Evolutionary conservation across 2,888 invertebrate genomes (phyloP).

Genomic region (Rhyacophila evoluta): DNA sequence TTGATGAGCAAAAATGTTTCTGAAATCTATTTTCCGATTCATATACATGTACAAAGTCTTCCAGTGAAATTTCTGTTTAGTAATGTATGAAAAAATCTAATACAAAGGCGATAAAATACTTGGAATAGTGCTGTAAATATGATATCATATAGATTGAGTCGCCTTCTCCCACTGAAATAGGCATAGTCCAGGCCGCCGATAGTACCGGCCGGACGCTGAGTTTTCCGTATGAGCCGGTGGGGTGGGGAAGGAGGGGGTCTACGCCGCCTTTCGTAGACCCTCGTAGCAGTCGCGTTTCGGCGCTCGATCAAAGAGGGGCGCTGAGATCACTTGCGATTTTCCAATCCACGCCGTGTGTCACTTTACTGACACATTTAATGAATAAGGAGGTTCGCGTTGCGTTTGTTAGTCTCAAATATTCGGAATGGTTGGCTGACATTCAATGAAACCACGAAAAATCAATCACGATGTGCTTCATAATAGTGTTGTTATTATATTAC

Average conservation of each 20-base stretch:
- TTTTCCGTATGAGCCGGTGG: background rate
- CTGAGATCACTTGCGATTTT: background rate
- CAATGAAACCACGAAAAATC: background rate
- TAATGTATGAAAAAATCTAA: too few relatives aligned
- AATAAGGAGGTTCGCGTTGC: background rate
- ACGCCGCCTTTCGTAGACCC: background rate
- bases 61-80: too few relatives aligned
- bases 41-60: too few relatives aligned
- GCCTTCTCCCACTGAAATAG: too few relatives aligned
- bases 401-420: background rate
- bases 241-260: background rate
- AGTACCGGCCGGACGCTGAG: background rate
- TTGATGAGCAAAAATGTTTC: too few relatives aligned
- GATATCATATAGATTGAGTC: too few relatives aligned
- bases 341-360: background rate
- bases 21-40: too few relatives aligned
- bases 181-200: background rate
- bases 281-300: conserved; percentile 22
- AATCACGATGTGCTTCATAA: background rate
- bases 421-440: background rate
- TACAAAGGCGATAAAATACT: too few relatives aligned
- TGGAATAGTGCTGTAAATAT: too few relatives aligned
- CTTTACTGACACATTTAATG: background rate
- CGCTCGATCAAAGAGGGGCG: background rate
- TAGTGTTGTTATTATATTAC: background rate